Conservation (phyloP, 2,797 vertebrate species). For the Alauda arvensis region DNA sequence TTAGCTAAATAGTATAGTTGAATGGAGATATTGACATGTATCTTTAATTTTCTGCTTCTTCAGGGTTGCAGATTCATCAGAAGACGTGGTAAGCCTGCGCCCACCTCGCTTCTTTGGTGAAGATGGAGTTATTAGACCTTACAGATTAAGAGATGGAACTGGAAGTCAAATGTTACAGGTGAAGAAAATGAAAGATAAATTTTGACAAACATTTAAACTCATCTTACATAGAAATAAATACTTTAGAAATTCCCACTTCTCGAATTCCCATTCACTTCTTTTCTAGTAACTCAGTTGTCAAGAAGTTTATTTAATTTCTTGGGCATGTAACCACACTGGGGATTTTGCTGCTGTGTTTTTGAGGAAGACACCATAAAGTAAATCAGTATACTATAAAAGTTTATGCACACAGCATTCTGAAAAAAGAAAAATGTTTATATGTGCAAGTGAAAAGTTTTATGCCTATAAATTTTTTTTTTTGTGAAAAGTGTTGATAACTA, state of each 20-base stretch:
- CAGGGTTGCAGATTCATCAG: conserved; percentile 89
- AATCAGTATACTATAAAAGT: background rate
- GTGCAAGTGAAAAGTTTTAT: background rate
- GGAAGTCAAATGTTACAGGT: conserved; percentile 98
- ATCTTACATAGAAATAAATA: background rate
- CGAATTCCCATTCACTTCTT: background rate
- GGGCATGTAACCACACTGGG: background rate
- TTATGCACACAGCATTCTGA: conserved; percentile 19
- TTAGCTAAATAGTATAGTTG: background rate
- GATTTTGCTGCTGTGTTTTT: conserved; percentile 53
- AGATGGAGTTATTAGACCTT: conserved; percentile 95
- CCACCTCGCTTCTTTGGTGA: conserved; percentile 94
- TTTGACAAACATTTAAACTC: background rate
- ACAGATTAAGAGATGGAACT: conserved; percentile 88
- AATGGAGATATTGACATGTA: background rate
- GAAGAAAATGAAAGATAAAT: conserved; percentile 51
- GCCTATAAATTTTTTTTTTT: background rate
- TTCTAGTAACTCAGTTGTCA: background rate
- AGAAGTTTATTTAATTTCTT: background rate
- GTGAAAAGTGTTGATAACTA: background rate
- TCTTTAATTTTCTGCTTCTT: background rate
- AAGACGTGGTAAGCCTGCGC: conserved; percentile 86
- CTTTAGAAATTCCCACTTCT: background rate
- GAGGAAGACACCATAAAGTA: conserved; percentile 39
- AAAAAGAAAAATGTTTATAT: background rate